phyloP scores from a whole-genome alignment of 2,797 vertebrate genomes.

The Tokudaia tokunoshimensis region DNA sequence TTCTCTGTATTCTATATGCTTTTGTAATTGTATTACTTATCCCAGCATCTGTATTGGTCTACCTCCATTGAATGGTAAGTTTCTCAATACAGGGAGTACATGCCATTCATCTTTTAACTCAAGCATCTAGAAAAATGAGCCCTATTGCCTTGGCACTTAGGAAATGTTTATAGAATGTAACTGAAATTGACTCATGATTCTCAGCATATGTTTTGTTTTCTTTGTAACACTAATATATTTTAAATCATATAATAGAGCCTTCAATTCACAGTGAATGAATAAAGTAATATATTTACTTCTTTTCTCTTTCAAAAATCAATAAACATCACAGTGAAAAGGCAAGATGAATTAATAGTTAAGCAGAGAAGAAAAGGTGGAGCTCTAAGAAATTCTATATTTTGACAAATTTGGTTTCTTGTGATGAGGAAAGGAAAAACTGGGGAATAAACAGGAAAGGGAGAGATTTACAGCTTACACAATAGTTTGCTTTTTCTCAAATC shows the following conservation, averaged over 20 bases:
- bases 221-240: slow-evolving; percentile 37
- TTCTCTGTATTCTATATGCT: background rate
- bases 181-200: background rate
- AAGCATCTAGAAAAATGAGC: background rate
- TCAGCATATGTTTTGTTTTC: slow-evolving; percentile 1
- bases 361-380: background rate
- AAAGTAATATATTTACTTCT: background rate
- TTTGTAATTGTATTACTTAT: background rate
- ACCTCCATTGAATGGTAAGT: background rate
- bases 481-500: background rate
- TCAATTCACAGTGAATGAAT: slow-evolving; percentile 31
- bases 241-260: slow-evolving; percentile 14
- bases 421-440: background rate
- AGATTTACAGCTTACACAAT: background rate
- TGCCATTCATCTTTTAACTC: background rate
- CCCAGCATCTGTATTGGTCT: background rate
- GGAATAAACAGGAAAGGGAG: background rate
- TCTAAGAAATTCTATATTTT: slow-evolving; percentile 22
- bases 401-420: background rate
- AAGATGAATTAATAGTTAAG: slow-evolving; percentile 11
- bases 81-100: slow-evolving; percentile 7
- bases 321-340: background rate
- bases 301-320: slow-evolving; percentile 16
- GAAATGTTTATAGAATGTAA: slow-evolving; percentile 23
- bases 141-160: background rate